Conservation (phyloP, 2,888 invertebrate genomes). For the Melolontha melolontha region DNA sequence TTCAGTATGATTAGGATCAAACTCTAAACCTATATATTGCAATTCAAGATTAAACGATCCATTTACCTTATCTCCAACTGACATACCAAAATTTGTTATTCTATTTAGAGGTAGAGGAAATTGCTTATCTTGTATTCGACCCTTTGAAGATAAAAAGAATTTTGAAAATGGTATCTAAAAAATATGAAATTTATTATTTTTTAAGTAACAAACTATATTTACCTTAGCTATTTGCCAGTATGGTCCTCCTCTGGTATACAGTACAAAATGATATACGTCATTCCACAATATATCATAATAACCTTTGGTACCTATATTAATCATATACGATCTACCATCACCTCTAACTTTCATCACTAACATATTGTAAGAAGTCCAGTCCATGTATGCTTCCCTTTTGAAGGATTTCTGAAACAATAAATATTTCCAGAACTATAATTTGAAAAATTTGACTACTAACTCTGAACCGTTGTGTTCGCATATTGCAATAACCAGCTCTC, state of each 20-base stretch:
- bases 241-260: slow-evolving; percentile 96
- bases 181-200: slow-evolving; percentile 32
- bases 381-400: slow-evolving; percentile 74
- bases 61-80: slow-evolving; percentile 81
- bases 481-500: slow-evolving; percentile 85
- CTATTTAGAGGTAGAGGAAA: slow-evolving; percentile 70
- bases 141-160: slow-evolving; percentile 85
- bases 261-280: slow-evolving; percentile 85
- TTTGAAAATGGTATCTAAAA: slow-evolving; percentile 94
- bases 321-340: slow-evolving; percentile 91
- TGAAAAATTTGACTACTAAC: slow-evolving; percentile 64
- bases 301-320: slow-evolving; percentile 83
- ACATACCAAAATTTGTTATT: slow-evolving; percentile 84
- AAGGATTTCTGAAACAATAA: slow-evolving; percentile 80
- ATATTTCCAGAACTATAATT: slow-evolving; percentile 27
- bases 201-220: slow-evolving; percentile 47
- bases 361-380: slow-evolving; percentile 85
- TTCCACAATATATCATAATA: slow-evolving; percentile 90
- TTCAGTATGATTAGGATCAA: slow-evolving; percentile 84
- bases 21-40: slow-evolving; percentile 90
- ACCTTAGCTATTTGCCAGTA: slow-evolving; percentile 96
- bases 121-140: slow-evolving; percentile 88
- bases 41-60: slow-evolving; percentile 92
- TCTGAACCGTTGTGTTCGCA: slow-evolving; percentile 75
- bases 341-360: slow-evolving; percentile 87